These are phyloP conservation scores for Phrynocephalus guinanensis DNA, from an alignment of 2,797 vertebrate genomes.

Conservation along the genomic window DNA sequence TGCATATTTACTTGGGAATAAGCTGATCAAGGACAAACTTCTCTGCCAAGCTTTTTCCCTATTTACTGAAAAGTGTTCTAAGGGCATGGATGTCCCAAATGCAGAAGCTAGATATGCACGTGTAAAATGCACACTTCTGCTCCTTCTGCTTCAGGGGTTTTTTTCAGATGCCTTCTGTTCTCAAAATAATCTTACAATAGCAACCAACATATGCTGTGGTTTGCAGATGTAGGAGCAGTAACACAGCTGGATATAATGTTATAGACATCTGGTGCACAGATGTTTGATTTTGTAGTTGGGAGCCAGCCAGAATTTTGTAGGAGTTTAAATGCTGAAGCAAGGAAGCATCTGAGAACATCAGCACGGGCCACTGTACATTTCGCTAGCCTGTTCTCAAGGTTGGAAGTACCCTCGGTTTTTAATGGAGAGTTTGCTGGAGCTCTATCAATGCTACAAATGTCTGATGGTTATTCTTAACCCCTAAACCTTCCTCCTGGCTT, in stretches of 20 bases:
- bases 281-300: constrained; percentile 72
- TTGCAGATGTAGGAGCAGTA: constrained; percentile 73
- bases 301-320: constrained; percentile 72
- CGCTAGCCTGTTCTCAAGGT: constrained; percentile 29
- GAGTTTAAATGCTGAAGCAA: constrained; percentile 64
- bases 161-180: constrained; percentile 52
- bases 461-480: neutral
- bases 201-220: constrained; percentile 62
- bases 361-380: constrained; percentile 43
- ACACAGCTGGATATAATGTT: constrained; percentile 75
- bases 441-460: constrained; percentile 21
- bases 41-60: constrained; percentile 29
- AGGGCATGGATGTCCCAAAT: neutral
- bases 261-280: constrained; percentile 78
- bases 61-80: constrained; percentile 13
- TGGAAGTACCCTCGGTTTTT: constrained; percentile 11
- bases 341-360: constrained; percentile 55
- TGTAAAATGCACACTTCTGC: constrained; percentile 30
- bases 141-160: constrained; percentile 47
- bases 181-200: constrained; percentile 64
- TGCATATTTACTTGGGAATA: neutral
- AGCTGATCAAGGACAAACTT: constrained; percentile 28
- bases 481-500: constrained; percentile 1
- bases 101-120: constrained; percentile 20
- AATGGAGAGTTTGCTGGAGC: constrained; percentile 22